Conservation (phyloP, 2,113 vertebrate species). For the Atherinomorus stipes region DNA sequence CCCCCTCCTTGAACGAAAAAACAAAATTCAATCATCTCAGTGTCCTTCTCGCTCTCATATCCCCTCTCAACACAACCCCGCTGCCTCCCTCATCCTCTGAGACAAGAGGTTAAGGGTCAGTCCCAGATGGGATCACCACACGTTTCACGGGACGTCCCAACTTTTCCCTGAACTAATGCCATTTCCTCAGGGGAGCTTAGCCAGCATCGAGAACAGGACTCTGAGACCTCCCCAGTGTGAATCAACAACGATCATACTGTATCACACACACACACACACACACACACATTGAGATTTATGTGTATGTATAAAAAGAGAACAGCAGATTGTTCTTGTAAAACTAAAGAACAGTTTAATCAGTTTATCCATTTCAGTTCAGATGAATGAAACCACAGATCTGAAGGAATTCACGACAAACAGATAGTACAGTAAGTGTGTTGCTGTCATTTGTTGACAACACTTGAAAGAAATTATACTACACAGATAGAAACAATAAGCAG, state of each 20-base stretch:
- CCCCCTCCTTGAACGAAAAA: slow-evolving; percentile 70
- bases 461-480: no score
- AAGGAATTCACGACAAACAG: no score
- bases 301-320: background rate
- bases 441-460: no score
- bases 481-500: no score
- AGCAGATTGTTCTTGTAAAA: background rate
- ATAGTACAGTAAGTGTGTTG: no score
- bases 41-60: slow-evolving; percentile 54
- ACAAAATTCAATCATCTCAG: slow-evolving; percentile 73
- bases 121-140: slow-evolving; percentile 56
- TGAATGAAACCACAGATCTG: background rate
- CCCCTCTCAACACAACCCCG: slow-evolving; percentile 31
- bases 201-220: slow-evolving; percentile 33
- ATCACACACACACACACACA: slow-evolving; percentile 18
- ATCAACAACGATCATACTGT: background rate
- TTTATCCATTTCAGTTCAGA: no score
- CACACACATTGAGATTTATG: slow-evolving; percentile 7
- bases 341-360: no score
- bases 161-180: slow-evolving; percentile 64
- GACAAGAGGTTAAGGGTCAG: slow-evolving; percentile 64
- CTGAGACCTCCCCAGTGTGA: slow-evolving; percentile 59
- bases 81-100: slow-evolving; percentile 22
- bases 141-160: slow-evolving; percentile 57
- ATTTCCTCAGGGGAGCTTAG: slow-evolving; percentile 58